Conservation (phyloP, 2,888 invertebrate species). For the Stenoptilia bipunctidactyla region DNA sequence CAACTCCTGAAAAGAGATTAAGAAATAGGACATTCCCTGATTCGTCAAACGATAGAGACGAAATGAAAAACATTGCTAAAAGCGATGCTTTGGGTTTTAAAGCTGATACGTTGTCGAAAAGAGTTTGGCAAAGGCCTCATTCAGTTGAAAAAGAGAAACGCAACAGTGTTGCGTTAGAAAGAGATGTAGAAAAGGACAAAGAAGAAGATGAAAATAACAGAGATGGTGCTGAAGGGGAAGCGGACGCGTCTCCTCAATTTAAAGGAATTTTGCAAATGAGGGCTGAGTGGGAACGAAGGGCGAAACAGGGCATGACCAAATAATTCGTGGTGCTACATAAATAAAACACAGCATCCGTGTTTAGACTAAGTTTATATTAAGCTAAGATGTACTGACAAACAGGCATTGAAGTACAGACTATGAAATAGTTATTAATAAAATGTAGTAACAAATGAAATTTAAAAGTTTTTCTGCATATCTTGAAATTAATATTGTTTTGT, state of each 20-base stretch:
- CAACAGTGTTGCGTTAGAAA: constrained; percentile 56
- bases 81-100: constrained; percentile 50
- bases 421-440: not conserved
- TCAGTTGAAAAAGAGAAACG: constrained; percentile 45
- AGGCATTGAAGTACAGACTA: not conserved
- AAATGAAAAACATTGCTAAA: constrained; percentile 52
- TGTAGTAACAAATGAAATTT: no score
- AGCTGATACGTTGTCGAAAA: constrained; percentile 55
- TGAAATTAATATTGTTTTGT: no score
- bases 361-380: not conserved
- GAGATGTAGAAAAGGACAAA: constrained; percentile 40
- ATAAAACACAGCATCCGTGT: constrained; percentile 17
- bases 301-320: constrained; percentile 78
- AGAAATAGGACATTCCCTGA: constrained; percentile 65
- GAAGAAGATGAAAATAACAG: constrained; percentile 39
- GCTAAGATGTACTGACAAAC: not conserved
- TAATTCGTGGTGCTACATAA: constrained; percentile 58
- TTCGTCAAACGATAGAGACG: constrained; percentile 57
- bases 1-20: constrained; percentile 60
- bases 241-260: constrained; percentile 67
- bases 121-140: constrained; percentile 45
- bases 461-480: no score
- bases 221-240: constrained; percentile 36
- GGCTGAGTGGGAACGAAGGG: constrained; percentile 84
- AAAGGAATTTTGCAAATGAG: constrained; percentile 81